phyloP scores from a whole-genome alignment of 2,113 vertebrate species.

The Urocynchramus pylzowi region DNA sequence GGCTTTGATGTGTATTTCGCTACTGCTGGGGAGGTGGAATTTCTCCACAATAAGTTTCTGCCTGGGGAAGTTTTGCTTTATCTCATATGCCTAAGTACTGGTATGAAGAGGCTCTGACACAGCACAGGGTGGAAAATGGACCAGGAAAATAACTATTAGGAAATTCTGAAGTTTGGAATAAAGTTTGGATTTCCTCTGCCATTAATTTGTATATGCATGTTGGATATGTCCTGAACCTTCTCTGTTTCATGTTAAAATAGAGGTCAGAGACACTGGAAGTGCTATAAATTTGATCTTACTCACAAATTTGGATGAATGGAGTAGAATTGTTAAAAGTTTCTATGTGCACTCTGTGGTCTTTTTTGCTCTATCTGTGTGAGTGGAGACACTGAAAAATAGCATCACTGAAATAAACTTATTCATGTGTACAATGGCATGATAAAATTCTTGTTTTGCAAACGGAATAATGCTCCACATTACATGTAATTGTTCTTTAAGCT shows the following conservation, averaged over 20 bases:
- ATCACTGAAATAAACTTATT: neutral
- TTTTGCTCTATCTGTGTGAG: neutral
- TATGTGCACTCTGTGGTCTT: neutral
- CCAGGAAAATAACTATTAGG: neutral
- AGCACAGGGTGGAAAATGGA: neutral
- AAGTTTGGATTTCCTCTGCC: neutral
- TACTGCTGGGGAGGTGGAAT: neutral
- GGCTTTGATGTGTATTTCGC: neutral
- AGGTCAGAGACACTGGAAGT: neutral
- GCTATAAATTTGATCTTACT: neutral
- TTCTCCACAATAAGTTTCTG: neutral
- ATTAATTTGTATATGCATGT: neutral
- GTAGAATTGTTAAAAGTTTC: neutral
- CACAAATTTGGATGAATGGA: neutral
- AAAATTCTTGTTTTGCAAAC: neutral
- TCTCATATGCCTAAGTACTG: neutral
- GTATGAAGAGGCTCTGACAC: neutral
- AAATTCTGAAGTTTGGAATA: neutral
- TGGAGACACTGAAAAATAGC: neutral
- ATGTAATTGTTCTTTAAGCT: neutral
- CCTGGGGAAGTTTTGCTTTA: neutral
- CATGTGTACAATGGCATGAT: neutral
- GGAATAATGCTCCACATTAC: neutral
- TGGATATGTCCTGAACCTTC: neutral
- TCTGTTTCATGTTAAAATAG: neutral